These are phyloP conservation scores for Drosophila trichaetosa DNA, from an alignment of 2,888 invertebrate species.

Conservation along the genomic window DNA sequence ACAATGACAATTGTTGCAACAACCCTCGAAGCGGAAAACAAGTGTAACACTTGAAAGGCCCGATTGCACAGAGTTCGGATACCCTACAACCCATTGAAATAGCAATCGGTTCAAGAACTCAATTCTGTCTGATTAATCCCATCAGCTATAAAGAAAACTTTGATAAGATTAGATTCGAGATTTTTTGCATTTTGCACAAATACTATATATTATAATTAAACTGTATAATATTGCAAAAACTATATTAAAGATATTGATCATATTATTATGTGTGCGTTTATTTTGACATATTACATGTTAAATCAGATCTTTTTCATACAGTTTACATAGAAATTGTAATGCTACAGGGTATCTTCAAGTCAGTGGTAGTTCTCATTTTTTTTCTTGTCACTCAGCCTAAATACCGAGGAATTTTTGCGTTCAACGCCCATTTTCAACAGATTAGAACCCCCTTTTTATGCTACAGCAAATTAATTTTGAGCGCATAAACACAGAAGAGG, in stretches of 20 bases:
- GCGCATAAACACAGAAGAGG: slow-evolving; percentile 32
- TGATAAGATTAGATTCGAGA: neutral
- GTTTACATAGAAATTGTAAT: neutral
- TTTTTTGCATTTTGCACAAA: neutral
- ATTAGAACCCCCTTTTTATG: slow-evolving; percentile 56
- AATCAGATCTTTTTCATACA: neutral
- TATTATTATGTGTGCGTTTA: neutral
- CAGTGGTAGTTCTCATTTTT: neutral
- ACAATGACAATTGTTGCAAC: slow-evolving; percentile 63
- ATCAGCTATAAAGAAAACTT: neutral
- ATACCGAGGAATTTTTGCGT: slow-evolving; percentile 81
- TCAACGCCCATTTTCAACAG: slow-evolving; percentile 73
- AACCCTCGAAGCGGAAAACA: slow-evolving; percentile 59
- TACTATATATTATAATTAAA: neutral
- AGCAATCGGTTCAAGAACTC: neutral
- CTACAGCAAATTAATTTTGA: slow-evolving; percentile 58
- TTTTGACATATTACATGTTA: neutral
- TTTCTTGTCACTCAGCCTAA: slow-evolving; percentile 43
- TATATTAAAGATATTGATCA: neutral
- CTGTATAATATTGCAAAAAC: neutral
- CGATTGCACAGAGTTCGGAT: neutral
- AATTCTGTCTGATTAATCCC: neutral
- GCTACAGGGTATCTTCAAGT: neutral
- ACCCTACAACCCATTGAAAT: slow-evolving; percentile 12
- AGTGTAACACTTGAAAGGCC: slow-evolving; percentile 58